Evolutionary conservation across 1,140 invertebrate genomes (phyloP), one percentile per base, ranked within the genome.

Genomic region (Diorhabda carinulata): DNA sequence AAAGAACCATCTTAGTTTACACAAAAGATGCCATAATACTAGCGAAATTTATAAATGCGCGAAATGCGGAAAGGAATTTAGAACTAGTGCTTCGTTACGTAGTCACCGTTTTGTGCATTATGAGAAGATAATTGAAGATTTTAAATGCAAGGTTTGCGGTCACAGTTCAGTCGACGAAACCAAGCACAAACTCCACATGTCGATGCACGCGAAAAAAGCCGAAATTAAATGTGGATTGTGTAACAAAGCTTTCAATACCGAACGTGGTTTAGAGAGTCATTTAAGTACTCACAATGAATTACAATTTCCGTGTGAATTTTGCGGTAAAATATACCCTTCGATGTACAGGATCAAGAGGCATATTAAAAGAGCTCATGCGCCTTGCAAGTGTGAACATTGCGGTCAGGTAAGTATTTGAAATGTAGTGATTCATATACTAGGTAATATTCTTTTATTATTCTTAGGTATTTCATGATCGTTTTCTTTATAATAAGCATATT

Each of bases 1-100:
- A 1, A 84, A 83, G 60, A 81, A 84, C 45, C 84, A 83, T 64
- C 76, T 88, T 43, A 84, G 82, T 57, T 76, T 84, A 61, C 86
- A 88, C 74, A 83, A 83, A 79, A 76, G 84, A 5, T 80, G 83
- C 8, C 86, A 88, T 64, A 71, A 65, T 6, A 68, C 63, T 25
- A 74, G 75, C 42, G 72, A 71, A 59, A 71, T 61, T 5, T 78
- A 72, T 61, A 68, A 74, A 52, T 78, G 77, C 67, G 69, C 72
- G 4, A 72, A 75, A 69, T 78, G 77, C 61, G 69, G 68, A 3
- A 72, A 76, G 56, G 65, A 66, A 6, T 78, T 76, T 59, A 72
- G 69, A 70, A 70, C 73, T 59, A 70, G 69, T 42, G 70, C 73
- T 41, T 73, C 73, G 9, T 61, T 78, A 8, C 67, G 72, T 66